These are phyloP conservation scores for Andricus grossulariae DNA, from an alignment of 1,140 invertebrate species.

Conservation along the genomic window DNA sequence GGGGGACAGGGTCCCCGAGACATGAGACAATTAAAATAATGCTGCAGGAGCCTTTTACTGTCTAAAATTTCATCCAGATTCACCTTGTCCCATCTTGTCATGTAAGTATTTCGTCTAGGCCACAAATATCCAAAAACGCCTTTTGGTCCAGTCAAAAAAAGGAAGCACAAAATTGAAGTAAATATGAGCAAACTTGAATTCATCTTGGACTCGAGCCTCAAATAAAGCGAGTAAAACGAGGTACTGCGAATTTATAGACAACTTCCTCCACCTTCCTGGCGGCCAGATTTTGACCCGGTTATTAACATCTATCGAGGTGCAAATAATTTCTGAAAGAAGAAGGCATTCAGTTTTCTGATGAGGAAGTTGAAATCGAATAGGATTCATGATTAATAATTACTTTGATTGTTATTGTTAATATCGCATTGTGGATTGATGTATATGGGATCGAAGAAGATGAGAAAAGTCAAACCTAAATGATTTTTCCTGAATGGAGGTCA, in stretches of 20 bases:
- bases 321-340: neutral
- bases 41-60: conserved; percentile 76
- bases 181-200: conserved; percentile 32
- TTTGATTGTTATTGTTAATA: too few relatives aligned
- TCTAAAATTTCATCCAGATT: conserved; percentile 77
- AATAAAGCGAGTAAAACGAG: conserved; percentile 45
- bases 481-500: neutral
- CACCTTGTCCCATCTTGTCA: conserved; percentile 76
- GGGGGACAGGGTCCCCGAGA: conserved; percentile 76
- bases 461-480: neutral
- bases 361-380: too few relatives aligned
- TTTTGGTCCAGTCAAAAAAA: conserved; percentile 18
- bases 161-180: conserved; percentile 37
- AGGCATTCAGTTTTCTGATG: neutral
- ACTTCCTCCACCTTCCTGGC: conserved; percentile 35
- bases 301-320: conserved; percentile 18
- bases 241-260: conserved; percentile 42
- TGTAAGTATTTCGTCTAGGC: conserved; percentile 52
- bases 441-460: neutral
- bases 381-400: too few relatives aligned
- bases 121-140: conserved; percentile 39
- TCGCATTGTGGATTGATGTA: too few relatives aligned
- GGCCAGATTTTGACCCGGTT: conserved; percentile 23
- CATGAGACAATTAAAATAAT: conserved; percentile 79
- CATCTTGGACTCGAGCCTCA: conserved; percentile 41